phyloP scores from a whole-genome alignment of 2,113 vertebrate species.

The Actinemys pallida region DNA sequence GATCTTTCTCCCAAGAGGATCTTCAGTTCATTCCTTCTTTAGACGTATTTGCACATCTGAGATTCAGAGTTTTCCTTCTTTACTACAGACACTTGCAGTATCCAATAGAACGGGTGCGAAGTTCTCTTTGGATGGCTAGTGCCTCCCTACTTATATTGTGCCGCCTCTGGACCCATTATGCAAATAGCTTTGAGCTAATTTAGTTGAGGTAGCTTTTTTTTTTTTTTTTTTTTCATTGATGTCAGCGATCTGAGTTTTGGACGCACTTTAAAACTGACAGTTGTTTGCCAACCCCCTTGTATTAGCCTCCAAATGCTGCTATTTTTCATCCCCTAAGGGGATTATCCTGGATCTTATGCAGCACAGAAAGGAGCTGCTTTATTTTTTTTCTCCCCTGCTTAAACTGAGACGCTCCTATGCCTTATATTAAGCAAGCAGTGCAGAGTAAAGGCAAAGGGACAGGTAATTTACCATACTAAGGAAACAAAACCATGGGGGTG shows the following conservation, averaged over 20 bases:
- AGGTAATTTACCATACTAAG: neutral
- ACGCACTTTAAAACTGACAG: constrained; percentile 13
- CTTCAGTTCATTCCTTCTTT: constrained; percentile 11
- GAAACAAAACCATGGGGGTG: neutral
- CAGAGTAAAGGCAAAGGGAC: neutral
- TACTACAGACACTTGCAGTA: constrained; percentile 11
- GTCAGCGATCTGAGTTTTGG: constrained; percentile 73
- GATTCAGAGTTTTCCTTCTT: constrained; percentile 28
- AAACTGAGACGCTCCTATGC: neutral
- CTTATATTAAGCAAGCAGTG: neutral
- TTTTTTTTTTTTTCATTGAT: constrained; percentile 65
- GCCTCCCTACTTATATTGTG: constrained; percentile 68
- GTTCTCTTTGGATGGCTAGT: constrained; percentile 29
- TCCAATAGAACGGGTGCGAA: constrained; percentile 36
- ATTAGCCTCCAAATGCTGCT: neutral
- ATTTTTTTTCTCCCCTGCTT: neutral
- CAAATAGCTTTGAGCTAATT: constrained; percentile 77
- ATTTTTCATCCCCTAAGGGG: constrained; percentile 4
- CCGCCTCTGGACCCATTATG: constrained; percentile 76
- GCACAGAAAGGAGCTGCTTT: neutral
- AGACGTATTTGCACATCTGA: constrained; percentile 49
- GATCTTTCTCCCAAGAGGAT: constrained; percentile 30
- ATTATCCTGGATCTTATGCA: constrained; percentile 28
- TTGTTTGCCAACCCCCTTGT: neutral
- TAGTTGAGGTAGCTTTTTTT: constrained; percentile 61